Evolutionary conservation across 2,888 invertebrate species (phyloP).

Genomic region (Agrochola lota): DNA sequence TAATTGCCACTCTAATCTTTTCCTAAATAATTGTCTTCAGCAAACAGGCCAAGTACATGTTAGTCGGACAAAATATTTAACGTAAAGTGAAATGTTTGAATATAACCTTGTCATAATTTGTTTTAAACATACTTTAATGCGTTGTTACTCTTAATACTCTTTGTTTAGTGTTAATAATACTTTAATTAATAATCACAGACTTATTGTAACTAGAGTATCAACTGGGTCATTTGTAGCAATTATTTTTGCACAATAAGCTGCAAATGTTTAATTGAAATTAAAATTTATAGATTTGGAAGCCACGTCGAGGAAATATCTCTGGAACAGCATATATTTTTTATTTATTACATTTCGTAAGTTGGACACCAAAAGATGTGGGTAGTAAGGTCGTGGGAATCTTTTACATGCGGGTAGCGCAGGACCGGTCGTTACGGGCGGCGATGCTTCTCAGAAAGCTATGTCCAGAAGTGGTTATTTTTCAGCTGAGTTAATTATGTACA

Average conservation of each 20-base stretch:
- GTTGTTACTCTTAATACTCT: background rate
- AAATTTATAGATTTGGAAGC: background rate
- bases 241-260: background rate
- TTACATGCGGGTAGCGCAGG: background rate
- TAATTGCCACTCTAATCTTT: constrained; percentile 50
- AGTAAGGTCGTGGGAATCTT: background rate
- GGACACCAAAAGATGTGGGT: background rate
- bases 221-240: background rate
- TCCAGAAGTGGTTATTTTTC: background rate
- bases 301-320: background rate
- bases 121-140: constrained; percentile 16
- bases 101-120: constrained; percentile 48
- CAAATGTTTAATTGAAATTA: background rate
- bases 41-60: constrained; percentile 35
- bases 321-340: background rate
- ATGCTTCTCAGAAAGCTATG: background rate
- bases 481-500: background rate
- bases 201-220: background rate
- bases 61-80: constrained; percentile 31
- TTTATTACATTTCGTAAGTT: background rate
- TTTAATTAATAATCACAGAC: constrained; percentile 11
- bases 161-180: constrained; percentile 20
- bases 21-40: constrained; percentile 37
- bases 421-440: background rate
- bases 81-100: constrained; percentile 10